Evolutionary conservation across 2,888 invertebrate genomes (phyloP).

Genomic region (Scaptomyza cyrtandrae): DNA sequence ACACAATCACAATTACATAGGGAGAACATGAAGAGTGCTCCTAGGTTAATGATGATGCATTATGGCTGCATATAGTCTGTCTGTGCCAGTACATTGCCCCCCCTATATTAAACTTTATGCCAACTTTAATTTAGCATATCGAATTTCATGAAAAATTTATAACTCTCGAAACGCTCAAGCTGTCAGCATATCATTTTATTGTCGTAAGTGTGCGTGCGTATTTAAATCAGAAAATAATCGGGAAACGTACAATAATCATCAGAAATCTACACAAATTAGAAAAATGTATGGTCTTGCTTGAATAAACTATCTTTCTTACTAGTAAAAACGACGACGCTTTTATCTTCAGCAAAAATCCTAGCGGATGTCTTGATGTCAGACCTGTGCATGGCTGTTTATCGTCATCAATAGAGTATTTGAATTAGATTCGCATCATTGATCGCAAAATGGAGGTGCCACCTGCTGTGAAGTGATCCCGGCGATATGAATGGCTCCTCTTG

Average conservation of each 20-base stretch:
- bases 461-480: not conserved
- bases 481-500: not conserved
- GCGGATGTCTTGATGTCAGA: not conserved
- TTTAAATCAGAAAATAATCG: not conserved
- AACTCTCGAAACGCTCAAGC: not conserved
- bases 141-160: not conserved
- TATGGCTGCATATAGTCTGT: conserved; percentile 38
- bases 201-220: not conserved
- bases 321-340: not conserved
- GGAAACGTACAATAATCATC: not conserved
- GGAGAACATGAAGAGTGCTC: conserved; percentile 28
- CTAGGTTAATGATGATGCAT: conserved; percentile 75
- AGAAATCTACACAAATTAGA: not conserved
- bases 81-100: conserved; percentile 15
- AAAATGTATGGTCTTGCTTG: not conserved
- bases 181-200: not conserved
- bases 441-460: not conserved
- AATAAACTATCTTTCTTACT: not conserved
- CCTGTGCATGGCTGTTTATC: not conserved
- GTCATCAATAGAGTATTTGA: not conserved
- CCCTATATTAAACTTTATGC: no score
- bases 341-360: not conserved
- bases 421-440: not conserved
- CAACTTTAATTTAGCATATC: not conserved
- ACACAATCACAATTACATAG: conserved; percentile 46